A percentile compares a stretch with the other conserved stretches of the same genome.
Conservation (phyloP, 2,888 invertebrate genomes). For the Drosophila mimica region DNA sequence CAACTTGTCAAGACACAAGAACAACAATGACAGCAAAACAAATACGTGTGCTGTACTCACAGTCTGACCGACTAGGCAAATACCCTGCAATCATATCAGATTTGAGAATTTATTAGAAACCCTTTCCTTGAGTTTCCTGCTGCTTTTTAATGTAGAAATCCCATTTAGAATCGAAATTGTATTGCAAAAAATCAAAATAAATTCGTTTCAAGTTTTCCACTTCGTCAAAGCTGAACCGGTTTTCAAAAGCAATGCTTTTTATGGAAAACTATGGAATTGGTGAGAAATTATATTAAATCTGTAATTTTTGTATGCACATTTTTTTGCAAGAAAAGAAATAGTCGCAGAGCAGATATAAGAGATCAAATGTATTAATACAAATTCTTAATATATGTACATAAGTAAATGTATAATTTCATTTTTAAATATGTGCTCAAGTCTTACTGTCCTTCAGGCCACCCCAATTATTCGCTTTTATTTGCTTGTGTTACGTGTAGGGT, state of each 20-base stretch:
- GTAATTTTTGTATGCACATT: too few relatives aligned
- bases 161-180: neutral
- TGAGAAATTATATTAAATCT: too few relatives aligned
- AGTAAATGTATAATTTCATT: too few relatives aligned
- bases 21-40: conserved; percentile 6
- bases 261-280: too few relatives aligned
- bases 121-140: neutral
- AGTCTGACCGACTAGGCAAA: neutral
- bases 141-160: neutral
- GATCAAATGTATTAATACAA: too few relatives aligned
- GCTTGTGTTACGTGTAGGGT: neutral
- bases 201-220: neutral
- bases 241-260: neutral
- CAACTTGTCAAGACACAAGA: conserved; percentile 29
- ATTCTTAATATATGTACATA: too few relatives aligned
- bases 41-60: neutral
- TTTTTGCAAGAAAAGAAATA: too few relatives aligned
- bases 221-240: neutral
- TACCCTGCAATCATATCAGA: neutral
- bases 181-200: fast-evolving
- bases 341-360: too few relatives aligned
- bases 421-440: neutral
- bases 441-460: neutral
- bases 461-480: neutral
- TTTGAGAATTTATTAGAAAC: neutral